phyloP scores from a whole-genome alignment of 2,797 vertebrate genomes.

The Hemitrygon akajei region DNA sequence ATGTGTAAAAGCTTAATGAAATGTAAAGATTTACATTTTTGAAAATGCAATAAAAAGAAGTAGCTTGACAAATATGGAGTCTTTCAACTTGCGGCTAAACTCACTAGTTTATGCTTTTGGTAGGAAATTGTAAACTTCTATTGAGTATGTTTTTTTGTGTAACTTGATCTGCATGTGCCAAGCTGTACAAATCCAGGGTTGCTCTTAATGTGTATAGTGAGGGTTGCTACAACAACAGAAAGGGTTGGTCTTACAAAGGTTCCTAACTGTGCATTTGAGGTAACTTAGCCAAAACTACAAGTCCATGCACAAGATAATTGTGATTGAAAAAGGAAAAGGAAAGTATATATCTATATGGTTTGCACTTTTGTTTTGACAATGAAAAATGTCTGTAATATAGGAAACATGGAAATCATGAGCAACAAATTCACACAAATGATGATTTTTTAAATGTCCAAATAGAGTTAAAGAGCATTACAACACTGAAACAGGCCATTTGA shows the following conservation, averaged over 20 bases:
- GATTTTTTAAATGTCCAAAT: too few relatives aligned
- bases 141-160: neutral
- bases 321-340: too few relatives aligned
- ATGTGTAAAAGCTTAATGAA: neutral
- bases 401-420: too few relatives aligned
- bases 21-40: neutral
- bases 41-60: neutral
- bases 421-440: too few relatives aligned
- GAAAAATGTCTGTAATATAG: too few relatives aligned
- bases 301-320: neutral
- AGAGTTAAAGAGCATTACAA: too few relatives aligned
- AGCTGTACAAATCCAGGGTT: neutral
- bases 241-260: neutral
- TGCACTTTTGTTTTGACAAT: too few relatives aligned
- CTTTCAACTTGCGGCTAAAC: neutral
- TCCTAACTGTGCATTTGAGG: neutral
- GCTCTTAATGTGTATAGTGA: neutral
- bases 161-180: neutral
- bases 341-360: too few relatives aligned
- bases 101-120: neutral
- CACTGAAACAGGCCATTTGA: too few relatives aligned
- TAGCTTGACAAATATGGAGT: neutral
- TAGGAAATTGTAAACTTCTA: neutral
- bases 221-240: neutral
- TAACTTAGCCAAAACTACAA: neutral